phyloP scores from a whole-genome alignment of 2,797 vertebrate genomes.

The Tamandua tetradactyla region DNA sequence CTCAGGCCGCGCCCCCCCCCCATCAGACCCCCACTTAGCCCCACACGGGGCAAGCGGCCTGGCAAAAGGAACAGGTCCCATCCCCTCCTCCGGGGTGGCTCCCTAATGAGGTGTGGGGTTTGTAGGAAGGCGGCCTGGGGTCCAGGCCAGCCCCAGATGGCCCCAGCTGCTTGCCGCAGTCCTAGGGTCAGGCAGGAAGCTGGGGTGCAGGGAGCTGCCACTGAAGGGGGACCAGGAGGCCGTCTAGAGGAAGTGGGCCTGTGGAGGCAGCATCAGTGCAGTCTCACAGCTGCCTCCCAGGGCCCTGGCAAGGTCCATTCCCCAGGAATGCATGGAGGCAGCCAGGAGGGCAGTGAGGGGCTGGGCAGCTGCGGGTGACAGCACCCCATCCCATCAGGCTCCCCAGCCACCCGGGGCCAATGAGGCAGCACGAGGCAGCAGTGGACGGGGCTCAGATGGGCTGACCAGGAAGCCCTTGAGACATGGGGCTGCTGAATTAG shows the following conservation, averaged over 20 bases:
- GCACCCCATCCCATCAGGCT: background rate
- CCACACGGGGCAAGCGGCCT: accelerated
- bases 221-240: background rate
- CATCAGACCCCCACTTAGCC: background rate
- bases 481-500: accelerated
- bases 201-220: background rate
- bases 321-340: background rate
- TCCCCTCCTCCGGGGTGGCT: background rate
- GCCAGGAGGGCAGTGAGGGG: background rate
- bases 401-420: background rate
- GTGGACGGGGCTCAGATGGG: accelerated
- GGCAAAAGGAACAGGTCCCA: background rate
- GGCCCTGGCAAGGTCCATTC: background rate
- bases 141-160: background rate
- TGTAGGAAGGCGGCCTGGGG: background rate
- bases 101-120: background rate
- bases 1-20: accelerated
- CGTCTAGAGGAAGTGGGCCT: background rate
- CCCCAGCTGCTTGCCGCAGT: background rate
- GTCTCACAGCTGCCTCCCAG: background rate
- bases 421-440: accelerated
- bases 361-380: background rate
- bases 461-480: background rate
- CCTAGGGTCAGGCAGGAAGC: background rate
- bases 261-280: background rate